Base-by-base conservation (phyloP, 1,140 invertebrate species). In the Whitmania pigra region DNA sequence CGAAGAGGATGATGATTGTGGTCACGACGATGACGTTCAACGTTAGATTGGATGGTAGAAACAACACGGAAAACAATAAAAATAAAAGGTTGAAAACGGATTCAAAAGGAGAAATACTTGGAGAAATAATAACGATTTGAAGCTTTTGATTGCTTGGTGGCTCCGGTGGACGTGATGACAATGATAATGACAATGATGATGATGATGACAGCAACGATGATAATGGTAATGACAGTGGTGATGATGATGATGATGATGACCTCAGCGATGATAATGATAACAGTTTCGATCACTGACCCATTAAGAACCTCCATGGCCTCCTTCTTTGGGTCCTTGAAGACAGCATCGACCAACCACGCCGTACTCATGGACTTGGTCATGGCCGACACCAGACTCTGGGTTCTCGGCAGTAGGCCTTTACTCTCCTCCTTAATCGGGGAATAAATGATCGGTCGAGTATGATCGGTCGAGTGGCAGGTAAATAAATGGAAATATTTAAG, bases 331-430 rank as follows among this genome's bases (percentile, higher is more conserved):
- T 63, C 57, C 18, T 63, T 63, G 57, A 63, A 63, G 57, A 63
- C 29, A 2, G 57, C 57, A 31, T 63, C 57, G 22, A 63, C 57
- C 57, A 63, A 31, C 57, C 57, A 63, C 1, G 57, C 57, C 22
- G 22, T 63, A 31, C 22, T 25, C 57, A 63, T 63, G 4, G 57
- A 63, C 29, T 63, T 63, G 22, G 57, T 63, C 57, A 63, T 63
- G 57, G 57, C 57, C 11, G 57, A 63, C 57, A 63, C 57, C 57
- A 63, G 29, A 63, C 57, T 63, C 29, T 63, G 57, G 11, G 57
- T 63, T 15, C 57, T 22, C 9, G 57, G 57, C 29, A 63, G 57
- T 4, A 63, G 57, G 22, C 22, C 29, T 15, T 63, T 63, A 18
- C 29, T 63, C 15, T 49, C 43, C 43, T 49, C 43, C 43, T 49